Evolutionary conservation across 2,113 vertebrate species (phyloP).

Genomic region (Lamprologus lemairii): DNA sequence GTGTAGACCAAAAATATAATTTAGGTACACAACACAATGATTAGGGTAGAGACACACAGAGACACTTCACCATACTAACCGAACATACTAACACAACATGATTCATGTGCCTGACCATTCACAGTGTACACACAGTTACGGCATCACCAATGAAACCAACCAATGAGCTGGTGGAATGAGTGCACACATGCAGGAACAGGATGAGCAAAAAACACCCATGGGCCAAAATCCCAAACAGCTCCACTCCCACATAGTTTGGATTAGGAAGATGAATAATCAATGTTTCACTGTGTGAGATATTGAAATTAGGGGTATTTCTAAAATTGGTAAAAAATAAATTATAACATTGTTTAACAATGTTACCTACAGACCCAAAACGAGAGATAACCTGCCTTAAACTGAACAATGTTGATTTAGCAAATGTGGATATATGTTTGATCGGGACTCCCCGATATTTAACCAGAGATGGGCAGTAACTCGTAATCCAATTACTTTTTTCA

Average conservation of each 20-base stretch:
- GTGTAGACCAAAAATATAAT: not conserved
- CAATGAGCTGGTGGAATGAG: conserved; percentile 25
- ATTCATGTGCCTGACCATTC: not conserved
- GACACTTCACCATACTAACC: not conserved
- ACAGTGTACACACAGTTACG: conserved; percentile 13
- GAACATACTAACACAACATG: not conserved
- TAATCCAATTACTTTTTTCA: not conserved
- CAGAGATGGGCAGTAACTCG: not conserved
- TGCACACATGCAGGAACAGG: conserved; percentile 19
- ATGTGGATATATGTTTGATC: not conserved
- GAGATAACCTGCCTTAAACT: not conserved
- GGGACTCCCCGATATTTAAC: not conserved
- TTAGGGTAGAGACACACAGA: not conserved
- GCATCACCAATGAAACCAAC: not conserved
- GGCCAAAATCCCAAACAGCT: not conserved
- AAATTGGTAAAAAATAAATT: not conserved
- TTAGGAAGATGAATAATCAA: not conserved
- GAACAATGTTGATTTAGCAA: not conserved
- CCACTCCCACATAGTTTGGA: not conserved
- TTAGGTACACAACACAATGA: not conserved
- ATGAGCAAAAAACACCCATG: not conserved
- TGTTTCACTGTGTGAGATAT: not conserved
- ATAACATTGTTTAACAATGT: not conserved
- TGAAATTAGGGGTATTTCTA: not conserved
- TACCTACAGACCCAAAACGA: not conserved